phyloP scores from a whole-genome alignment of 2,113 vertebrate genomes.

The Panurus biarmicus region DNA sequence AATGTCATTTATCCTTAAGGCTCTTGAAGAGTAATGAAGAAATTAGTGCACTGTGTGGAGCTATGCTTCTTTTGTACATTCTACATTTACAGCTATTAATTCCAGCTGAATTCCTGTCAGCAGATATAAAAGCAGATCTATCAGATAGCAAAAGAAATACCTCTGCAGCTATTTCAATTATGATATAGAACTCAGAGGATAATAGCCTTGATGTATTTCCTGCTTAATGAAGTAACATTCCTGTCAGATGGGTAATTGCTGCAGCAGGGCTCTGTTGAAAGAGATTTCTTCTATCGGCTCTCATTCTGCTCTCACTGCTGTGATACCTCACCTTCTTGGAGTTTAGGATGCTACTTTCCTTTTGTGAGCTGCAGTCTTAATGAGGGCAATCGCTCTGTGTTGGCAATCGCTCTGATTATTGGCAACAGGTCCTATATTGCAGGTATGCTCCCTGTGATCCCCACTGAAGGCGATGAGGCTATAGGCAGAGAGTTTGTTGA shows the following conservation, averaged over 20 bases:
- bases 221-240: conserved; percentile 33
- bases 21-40: conserved; percentile 15
- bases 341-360: background rate
- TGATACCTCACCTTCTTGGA: background rate
- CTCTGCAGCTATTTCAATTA: conserved; percentile 24
- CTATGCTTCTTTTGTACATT: background rate
- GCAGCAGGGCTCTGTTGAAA: conserved; percentile 15
- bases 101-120: conserved; percentile 33
- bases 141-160: conserved; percentile 4
- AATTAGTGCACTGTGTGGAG: background rate
- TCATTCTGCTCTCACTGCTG: background rate
- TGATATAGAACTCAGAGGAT: background rate
- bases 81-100: conserved; percentile 39
- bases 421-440: background rate
- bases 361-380: background rate
- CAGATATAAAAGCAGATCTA: conserved; percentile 41
- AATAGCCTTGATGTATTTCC: conserved; percentile 42
- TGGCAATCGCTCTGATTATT: background rate
- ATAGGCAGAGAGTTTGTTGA: background rate
- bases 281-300: background rate
- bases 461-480: background rate
- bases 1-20: conserved; percentile 6
- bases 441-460: background rate
- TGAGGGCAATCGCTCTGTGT: background rate
- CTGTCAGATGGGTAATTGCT: conserved; percentile 14